These are phyloP conservation scores for Chironomus tentans DNA, from an alignment of 2,888 invertebrate genomes.

Conservation along the genomic window DNA sequence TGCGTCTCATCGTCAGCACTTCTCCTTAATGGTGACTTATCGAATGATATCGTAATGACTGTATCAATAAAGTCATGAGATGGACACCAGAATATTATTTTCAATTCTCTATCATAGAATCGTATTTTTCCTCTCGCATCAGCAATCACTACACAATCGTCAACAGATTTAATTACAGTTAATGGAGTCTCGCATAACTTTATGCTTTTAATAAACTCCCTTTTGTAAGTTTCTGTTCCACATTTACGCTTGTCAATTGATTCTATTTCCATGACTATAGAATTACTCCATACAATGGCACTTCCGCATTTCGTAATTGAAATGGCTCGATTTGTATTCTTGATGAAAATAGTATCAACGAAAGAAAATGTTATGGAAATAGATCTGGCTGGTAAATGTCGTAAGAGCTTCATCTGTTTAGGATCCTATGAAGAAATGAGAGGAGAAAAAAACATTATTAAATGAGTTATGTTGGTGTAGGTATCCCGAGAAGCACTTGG, in stretches of 20 bases:
- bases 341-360: slow-evolving; percentile 47
- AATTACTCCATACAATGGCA: slow-evolving; percentile 46
- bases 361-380: slow-evolving; percentile 41
- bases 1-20: too few relatives aligned
- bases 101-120: slow-evolving; percentile 51
- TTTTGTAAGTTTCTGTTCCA: not conserved
- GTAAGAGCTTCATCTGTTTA: not conserved
- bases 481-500: not conserved
- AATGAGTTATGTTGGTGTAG: too few relatives aligned
- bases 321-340: slow-evolving; percentile 44
- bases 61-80: slow-evolving; percentile 5
- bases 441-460: too few relatives aligned
- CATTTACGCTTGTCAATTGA: not conserved
- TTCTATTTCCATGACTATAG: slow-evolving; percentile 36
- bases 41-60: slow-evolving; percentile 1
- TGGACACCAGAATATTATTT: slow-evolving; percentile 49
- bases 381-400: slow-evolving; percentile 26
- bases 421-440: not conserved
- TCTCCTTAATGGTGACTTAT: not conserved
- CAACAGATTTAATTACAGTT: slow-evolving; percentile 45
- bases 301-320: slow-evolving; percentile 46
- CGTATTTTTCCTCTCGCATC: slow-evolving; percentile 47
- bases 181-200: slow-evolving; percentile 37
- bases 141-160: slow-evolving; percentile 50
- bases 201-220: slow-evolving; percentile 15